A percentile compares a stretch with the other conserved stretches of the same genome.
Evolutionary conservation across 1,140 invertebrate species (phyloP).

Genomic region (Hirudo medicinalis): DNA sequence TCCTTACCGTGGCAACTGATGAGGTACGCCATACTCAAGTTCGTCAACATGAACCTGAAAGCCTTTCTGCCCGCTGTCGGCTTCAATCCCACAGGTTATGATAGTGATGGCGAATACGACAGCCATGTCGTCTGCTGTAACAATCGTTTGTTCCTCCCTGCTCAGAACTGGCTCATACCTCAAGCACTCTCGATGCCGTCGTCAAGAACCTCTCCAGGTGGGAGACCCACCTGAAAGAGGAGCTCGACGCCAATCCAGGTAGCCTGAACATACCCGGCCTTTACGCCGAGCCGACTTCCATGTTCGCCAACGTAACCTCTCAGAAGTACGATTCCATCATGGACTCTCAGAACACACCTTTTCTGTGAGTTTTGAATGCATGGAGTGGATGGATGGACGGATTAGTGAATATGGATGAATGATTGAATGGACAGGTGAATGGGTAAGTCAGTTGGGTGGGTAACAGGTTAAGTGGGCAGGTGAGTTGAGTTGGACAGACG

Average conservation of each 20-base stretch:
- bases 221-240: slow-evolving; percentile 64
- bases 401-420: background rate
- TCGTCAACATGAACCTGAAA: slow-evolving; percentile 64
- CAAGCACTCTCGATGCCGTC: background rate
- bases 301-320: slow-evolving; percentile 59
- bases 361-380: slow-evolving; percentile 50
- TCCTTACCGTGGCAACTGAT: slow-evolving; percentile 90
- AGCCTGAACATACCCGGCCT: slow-evolving; percentile 27
- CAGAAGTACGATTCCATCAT: slow-evolving; percentile 82
- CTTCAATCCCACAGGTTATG: slow-evolving; percentile 71
- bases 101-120: too few relatives aligned
- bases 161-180: slow-evolving; percentile 1
- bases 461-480: too few relatives aligned
- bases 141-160: too few relatives aligned
- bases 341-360: slow-evolving; percentile 87
- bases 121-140: too few relatives aligned
- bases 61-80: slow-evolving; percentile 69
- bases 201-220: slow-evolving; percentile 53
- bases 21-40: slow-evolving; percentile 68
- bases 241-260: slow-evolving; percentile 59
- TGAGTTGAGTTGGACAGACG: too few relatives aligned
- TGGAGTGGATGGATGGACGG: background rate
- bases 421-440: background rate
- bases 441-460: background rate
- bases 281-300: slow-evolving; percentile 32